These are phyloP conservation scores for Anthrax anthrax DNA, from an alignment of 2,888 invertebrate genomes.

Conservation along the genomic window DNA sequence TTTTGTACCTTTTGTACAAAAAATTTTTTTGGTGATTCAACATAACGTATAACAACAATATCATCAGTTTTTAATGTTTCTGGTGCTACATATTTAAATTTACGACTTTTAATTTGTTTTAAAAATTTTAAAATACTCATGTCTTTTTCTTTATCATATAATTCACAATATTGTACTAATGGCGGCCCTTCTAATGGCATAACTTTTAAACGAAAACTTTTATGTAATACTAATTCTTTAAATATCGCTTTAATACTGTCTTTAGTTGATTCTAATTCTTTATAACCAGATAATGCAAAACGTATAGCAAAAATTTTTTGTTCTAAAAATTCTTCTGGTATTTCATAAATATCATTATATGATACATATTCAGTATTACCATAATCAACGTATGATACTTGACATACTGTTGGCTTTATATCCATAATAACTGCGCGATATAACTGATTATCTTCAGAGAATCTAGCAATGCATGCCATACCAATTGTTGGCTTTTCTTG, in stretches of 20 bases:
- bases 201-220: slow-evolving; percentile 49
- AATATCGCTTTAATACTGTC: slow-evolving; percentile 54
- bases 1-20: slow-evolving; percentile 55
- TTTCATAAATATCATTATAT: slow-evolving; percentile 56
- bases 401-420: slow-evolving; percentile 54
- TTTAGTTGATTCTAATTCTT: slow-evolving; percentile 42
- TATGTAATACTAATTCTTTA: slow-evolving; percentile 48
- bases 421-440: slow-evolving; percentile 65
- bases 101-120: slow-evolving; percentile 22
- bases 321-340: slow-evolving; percentile 55
- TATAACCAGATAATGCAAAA: slow-evolving; percentile 56
- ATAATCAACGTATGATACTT: slow-evolving; percentile 68
- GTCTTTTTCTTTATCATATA: slow-evolving; percentile 46
- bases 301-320: slow-evolving; percentile 62
- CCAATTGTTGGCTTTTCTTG: slow-evolving; percentile 57
- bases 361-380: slow-evolving; percentile 62
- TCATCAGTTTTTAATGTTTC: slow-evolving; percentile 23
- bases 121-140: slow-evolving; percentile 36
- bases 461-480: slow-evolving; percentile 60
- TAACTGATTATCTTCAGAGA: slow-evolving; percentile 50
- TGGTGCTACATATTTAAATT: slow-evolving; percentile 23
- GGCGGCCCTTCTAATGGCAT: slow-evolving; percentile 54
- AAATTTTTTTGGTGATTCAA: slow-evolving; percentile 51
- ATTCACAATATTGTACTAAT: slow-evolving; percentile 58
- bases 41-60: slow-evolving; percentile 29